These are phyloP conservation scores for Crotalus tigris DNA, from an alignment of 2,113 vertebrate genomes.

Conservation along the genomic window DNA sequence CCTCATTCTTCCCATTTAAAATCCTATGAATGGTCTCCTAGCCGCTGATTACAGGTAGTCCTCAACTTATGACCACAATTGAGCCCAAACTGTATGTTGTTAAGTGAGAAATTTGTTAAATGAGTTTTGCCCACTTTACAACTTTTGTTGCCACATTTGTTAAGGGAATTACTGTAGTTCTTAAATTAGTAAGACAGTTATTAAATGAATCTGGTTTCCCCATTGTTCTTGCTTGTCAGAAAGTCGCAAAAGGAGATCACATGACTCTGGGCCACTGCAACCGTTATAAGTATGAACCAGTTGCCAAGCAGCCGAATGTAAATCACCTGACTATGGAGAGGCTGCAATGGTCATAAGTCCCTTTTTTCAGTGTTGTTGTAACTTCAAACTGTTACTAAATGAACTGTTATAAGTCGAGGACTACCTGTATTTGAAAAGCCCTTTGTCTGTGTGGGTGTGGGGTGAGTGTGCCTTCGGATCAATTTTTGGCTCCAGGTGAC, in stretches of 20 bases:
- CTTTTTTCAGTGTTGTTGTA: neutral
- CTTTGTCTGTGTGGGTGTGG: neutral
- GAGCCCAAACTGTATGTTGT: neutral
- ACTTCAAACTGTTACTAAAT: neutral
- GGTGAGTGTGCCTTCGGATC: neutral
- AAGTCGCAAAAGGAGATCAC: neutral
- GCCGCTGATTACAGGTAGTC: neutral
- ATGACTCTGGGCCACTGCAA: neutral
- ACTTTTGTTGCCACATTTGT: neutral
- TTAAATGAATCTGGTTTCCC: neutral
- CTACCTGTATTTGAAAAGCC: neutral
- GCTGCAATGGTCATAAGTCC: neutral
- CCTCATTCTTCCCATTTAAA: neutral
- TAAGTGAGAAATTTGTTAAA: neutral
- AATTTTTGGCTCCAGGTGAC: neutral
- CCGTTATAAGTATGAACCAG: neutral
- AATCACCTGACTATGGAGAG: neutral
- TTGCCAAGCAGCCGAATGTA: neutral
- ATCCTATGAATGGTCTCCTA: neutral
- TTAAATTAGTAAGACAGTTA: neutral
- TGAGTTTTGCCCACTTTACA: neutral
- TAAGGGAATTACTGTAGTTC: neutral
- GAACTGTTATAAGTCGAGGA: neutral
- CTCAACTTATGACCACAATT: neutral
- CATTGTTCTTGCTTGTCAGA: neutral